Conservation (phyloP, 2,113 vertebrate genomes). For the Oplegnathus fasciatus region DNA sequence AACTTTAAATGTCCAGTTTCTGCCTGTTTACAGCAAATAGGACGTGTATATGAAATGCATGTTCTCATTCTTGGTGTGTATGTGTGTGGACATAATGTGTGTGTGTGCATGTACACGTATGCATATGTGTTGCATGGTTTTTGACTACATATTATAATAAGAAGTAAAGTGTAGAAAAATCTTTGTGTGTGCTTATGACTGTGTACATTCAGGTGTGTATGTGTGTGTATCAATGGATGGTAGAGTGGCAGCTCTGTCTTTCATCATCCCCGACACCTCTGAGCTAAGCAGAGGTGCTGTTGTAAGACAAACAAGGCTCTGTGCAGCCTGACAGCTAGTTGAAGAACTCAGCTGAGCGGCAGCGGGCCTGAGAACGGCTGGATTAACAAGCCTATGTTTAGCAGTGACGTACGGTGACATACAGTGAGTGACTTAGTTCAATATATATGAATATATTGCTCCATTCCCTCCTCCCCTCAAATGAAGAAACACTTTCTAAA, state of each 20-base stretch:
- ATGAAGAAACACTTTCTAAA: neutral
- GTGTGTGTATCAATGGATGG: neutral
- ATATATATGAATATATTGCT: neutral
- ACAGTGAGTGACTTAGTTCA: neutral
- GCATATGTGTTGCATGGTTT: neutral
- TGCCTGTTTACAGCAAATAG: neutral
- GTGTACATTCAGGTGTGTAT: neutral
- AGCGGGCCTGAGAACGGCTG: neutral
- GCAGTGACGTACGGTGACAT: neutral
- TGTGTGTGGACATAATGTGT: neutral
- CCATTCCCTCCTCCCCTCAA: neutral
- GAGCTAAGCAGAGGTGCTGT: conserved; percentile 27
- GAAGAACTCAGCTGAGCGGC: conserved; percentile 19
- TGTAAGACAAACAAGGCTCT: conserved; percentile 12
- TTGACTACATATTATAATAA: neutral
- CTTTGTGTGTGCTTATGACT: neutral
- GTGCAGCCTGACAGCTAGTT: conserved; percentile 23
- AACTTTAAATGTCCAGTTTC: neutral
- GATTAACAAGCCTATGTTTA: neutral
- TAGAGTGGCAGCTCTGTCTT: conserved; percentile 20
- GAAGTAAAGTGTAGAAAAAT: too few relatives aligned
- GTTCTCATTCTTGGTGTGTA: neutral
- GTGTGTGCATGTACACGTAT: too few relatives aligned
- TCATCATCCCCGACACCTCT: conserved; percentile 18
- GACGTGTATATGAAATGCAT: neutral